Percentiles rank a stretch among this genome's conserved stretches.
These are phyloP conservation scores for Oryctolagus cuniculus DNA, from an alignment of 2,113 vertebrate species.

Conservation along the genomic window DNA sequence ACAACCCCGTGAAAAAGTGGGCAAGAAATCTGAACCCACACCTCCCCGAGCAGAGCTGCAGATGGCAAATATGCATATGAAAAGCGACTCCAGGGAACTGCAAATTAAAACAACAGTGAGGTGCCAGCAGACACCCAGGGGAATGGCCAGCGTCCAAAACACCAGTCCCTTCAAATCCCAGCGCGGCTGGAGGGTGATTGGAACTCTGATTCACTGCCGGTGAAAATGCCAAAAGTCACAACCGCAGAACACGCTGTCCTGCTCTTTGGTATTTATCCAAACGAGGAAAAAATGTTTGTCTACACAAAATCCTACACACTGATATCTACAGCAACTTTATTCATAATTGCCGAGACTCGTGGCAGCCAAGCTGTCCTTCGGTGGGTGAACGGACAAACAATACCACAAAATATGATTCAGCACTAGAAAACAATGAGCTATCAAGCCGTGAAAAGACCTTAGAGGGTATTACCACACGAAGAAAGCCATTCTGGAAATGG, in stretches of 20 bases:
- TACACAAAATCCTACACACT: neutral
- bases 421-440: neutral
- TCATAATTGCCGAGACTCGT: neutral
- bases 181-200: neutral
- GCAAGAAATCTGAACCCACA: neutral
- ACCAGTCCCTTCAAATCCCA: neutral
- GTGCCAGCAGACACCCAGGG: neutral
- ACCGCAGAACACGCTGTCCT: neutral
- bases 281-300: neutral
- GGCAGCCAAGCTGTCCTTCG: neutral
- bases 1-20: neutral
- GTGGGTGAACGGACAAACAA: neutral
- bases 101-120: neutral
- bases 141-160: neutral
- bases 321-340: neutral
- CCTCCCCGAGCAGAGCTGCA: neutral
- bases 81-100: neutral
- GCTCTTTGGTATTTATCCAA: slow-evolving; percentile 2
- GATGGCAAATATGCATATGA: neutral
- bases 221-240: neutral
- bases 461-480: neutral
- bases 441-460: neutral
- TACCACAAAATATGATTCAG: neutral
- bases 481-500: neutral
- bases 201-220: neutral